Evolutionary conservation across 2,888 invertebrate species (phyloP), one percentile per base, ranked within the genome.

Genomic region (Eucera pruinosa): DNA sequence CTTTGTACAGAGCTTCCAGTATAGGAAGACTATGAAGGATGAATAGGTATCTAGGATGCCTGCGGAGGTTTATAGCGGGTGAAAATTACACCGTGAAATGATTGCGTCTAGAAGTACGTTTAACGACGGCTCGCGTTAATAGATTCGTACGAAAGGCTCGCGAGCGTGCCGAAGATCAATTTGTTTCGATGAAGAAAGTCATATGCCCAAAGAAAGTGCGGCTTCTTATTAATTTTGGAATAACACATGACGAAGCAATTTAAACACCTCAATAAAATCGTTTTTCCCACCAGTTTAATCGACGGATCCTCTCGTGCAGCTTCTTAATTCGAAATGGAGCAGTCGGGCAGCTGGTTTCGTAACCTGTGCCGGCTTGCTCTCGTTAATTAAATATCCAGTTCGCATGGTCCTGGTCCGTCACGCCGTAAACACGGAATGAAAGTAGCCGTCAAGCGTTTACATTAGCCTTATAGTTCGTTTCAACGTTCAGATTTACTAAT

Each of bases 311-410:
- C 58, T 64, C 41, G 61, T 65, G 30, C 41, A 61, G 20, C 54
- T 61, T 47, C 71, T 75, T 68, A 69, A 77, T 66, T 75, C 25
- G 67, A 69, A 78, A 57, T 43, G 74, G 60, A 57, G 68, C 47
- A 11, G 20, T 20, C 57, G 55, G 25, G 65, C 68, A 74, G 66
- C 73, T 70, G 75, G 75, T 86, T 82, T 86, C 82, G 78, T 80
- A 86, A 86, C 81, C 81, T 81, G 75, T 72, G 72, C 66, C 84
- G 81, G 83, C 84, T 83, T 80, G 82, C 76, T 69, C 81, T 50
- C 62, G 80, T 85, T 86, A 88, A 88, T 89, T 88, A 89, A 89
- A 86, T 86, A 84, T 87, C 86, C 83, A 86, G 84, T 81, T 80
- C 83, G 85, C 82, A 73, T 80, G 86, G 80, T 84, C 74, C 68